These are phyloP conservation scores for Thryonomys swinderianus DNA, from an alignment of 2,113 vertebrate genomes.

Conservation along the genomic window DNA sequence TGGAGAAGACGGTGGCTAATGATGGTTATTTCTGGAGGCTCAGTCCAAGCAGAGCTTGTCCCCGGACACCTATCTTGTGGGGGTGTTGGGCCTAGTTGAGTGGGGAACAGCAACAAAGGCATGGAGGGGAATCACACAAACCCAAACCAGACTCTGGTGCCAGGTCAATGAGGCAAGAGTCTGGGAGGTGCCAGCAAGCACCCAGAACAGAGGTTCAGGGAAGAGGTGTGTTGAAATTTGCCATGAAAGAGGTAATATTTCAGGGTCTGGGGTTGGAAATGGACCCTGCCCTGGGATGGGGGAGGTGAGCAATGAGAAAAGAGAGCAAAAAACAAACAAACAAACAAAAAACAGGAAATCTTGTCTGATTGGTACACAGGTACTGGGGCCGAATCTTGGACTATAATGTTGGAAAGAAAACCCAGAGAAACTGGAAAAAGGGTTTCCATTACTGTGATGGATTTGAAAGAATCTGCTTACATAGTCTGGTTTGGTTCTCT, in stretches of 20 bases:
- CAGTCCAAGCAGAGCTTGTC: not conserved
- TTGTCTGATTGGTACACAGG: not conserved
- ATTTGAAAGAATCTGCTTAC: not conserved
- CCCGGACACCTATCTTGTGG: not conserved
- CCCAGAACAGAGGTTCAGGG: not conserved
- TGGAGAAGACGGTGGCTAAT: not conserved
- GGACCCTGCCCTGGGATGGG: not conserved
- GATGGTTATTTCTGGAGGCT: not conserved
- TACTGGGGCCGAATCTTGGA: not conserved
- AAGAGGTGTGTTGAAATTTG: not conserved
- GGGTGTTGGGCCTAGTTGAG: not conserved
- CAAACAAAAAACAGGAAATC: not conserved
- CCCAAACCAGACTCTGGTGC: not conserved
- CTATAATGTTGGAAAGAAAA: not conserved
- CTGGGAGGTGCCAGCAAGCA: not conserved
- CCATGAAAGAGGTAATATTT: not conserved
- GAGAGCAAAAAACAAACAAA: not conserved
- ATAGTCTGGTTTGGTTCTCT: not conserved
- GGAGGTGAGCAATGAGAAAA: accelerated
- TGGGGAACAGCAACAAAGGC: not conserved
- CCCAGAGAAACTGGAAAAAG: not conserved
- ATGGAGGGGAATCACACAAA: not conserved
- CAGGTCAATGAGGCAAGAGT: not conserved
- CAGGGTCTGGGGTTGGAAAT: too few relatives aligned
- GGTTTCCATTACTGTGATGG: not conserved